Evolutionary conservation across 2,113 vertebrate species (phyloP).

Genomic region (Coturnix japonica): DNA sequence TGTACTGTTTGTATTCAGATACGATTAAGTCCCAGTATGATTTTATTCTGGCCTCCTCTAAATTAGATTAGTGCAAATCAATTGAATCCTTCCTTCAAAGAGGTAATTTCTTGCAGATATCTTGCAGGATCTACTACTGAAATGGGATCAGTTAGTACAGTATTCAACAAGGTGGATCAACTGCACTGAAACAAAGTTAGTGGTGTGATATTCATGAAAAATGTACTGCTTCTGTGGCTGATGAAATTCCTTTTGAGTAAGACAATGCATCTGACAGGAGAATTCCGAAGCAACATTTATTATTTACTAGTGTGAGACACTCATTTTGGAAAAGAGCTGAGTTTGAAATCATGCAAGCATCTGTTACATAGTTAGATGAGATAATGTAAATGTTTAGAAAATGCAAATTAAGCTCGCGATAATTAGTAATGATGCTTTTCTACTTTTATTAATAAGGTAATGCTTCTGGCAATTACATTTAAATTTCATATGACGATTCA

Average conservation of each 20-base stretch:
- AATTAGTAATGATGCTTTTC: slow-evolving; percentile 75
- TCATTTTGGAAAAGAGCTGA: slow-evolving; percentile 40
- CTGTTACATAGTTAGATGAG: slow-evolving; percentile 64
- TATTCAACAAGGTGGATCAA: background rate
- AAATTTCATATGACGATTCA: slow-evolving; percentile 74
- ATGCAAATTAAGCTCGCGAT: slow-evolving; percentile 72
- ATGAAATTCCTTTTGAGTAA: slow-evolving; percentile 4
- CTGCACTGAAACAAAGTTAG: background rate
- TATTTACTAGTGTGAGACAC: slow-evolving; percentile 19
- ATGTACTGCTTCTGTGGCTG: background rate
- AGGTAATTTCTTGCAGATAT: slow-evolving; percentile 33
- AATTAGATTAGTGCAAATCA: slow-evolving; percentile 53
- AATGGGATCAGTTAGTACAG: background rate
- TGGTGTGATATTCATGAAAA: background rate
- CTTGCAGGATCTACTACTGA: slow-evolving; percentile 22
- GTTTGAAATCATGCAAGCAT: slow-evolving; percentile 65
- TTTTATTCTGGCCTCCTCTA: slow-evolving; percentile 30
- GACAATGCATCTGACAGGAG: background rate
- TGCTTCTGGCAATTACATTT: slow-evolving; percentile 76
- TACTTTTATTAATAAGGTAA: slow-evolving; percentile 76
- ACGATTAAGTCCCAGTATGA: slow-evolving; percentile 54
- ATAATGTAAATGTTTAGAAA: slow-evolving; percentile 77
- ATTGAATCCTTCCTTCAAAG: slow-evolving; percentile 11
- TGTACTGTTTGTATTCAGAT: slow-evolving; percentile 63
- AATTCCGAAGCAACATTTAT: background rate